Percentiles rank a stretch among this genome's conserved stretches.
Conservation (phyloP, 2,888 invertebrate species). For the Uloborus plumipes region DNA sequence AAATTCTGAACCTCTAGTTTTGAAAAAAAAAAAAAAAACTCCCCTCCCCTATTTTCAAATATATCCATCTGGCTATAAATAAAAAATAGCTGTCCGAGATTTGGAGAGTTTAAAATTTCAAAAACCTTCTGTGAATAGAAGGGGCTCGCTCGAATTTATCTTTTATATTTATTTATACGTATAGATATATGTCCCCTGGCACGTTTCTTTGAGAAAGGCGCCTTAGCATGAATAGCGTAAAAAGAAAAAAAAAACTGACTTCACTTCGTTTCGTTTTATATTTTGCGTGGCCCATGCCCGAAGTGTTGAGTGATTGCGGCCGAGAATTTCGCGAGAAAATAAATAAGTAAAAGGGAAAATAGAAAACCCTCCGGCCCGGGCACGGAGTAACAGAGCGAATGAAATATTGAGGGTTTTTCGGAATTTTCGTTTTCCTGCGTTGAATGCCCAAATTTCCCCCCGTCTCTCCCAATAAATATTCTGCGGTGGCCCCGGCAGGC, state of each 20-base stretch:
- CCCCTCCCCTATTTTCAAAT: neutral
- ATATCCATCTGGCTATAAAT: conserved; percentile 48
- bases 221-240: conserved; percentile 45
- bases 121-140: conserved; percentile 39
- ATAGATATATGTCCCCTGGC: conserved; percentile 32
- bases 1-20: conserved; percentile 46
- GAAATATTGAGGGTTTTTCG: conserved; percentile 59
- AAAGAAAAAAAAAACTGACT: conserved; percentile 42
- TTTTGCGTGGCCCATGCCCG: conserved; percentile 5
- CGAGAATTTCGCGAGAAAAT: conserved; percentile 29
- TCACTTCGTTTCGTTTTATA: conserved; percentile 25
- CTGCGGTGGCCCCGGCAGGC: conserved; percentile 36
- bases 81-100: conserved; percentile 61
- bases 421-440: conserved; percentile 62
- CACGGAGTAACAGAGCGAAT: conserved; percentile 59
- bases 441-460: conserved; percentile 54
- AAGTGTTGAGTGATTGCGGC: conserved; percentile 56
- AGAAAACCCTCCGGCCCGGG: neutral
- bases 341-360: conserved; percentile 5
- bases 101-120: conserved; percentile 62
- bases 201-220: conserved; percentile 44
- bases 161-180: conserved; percentile 20
- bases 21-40: conserved; percentile 14
- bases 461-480: conserved; percentile 59
- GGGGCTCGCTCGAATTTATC: conserved; percentile 53